A percentile compares a stretch with the other conserved stretches of the same genome.
phyloP scores from a whole-genome alignment of 23 tunicate species.

The Oikopleura albicans region DNA sequence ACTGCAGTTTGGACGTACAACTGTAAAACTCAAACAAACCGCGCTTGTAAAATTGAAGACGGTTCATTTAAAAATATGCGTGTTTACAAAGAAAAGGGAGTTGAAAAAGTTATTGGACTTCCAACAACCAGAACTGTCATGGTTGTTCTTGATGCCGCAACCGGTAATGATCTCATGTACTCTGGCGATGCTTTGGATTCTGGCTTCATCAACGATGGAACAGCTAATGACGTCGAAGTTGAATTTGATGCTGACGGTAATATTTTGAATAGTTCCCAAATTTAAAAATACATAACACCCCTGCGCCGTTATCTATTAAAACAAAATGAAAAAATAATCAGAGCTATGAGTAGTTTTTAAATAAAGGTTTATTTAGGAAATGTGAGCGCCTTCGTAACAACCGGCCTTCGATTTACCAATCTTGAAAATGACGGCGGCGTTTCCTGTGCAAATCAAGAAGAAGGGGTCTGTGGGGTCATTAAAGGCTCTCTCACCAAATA shows the following conservation, averaged over 20 bases:
- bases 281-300: too few relatives aligned
- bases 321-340: too few relatives aligned
- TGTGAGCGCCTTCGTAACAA: background rate
- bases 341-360: too few relatives aligned
- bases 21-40: too few relatives aligned
- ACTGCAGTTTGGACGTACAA: too few relatives aligned
- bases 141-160: background rate
- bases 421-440: background rate
- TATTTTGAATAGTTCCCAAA: too few relatives aligned
- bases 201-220: background rate
- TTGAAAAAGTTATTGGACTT: background rate
- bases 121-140: background rate
- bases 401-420: background rate
- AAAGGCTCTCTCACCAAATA: background rate
- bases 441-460: background rate
- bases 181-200: background rate
- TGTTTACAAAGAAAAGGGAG: background rate
- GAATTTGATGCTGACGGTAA: too few relatives aligned
- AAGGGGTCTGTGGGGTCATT: background rate
- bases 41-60: background rate
- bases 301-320: too few relatives aligned
- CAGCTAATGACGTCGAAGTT: background rate
- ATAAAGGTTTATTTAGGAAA: background rate
- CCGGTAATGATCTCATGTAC: background rate
- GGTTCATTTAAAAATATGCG: background rate